Evolutionary conservation across 2,113 vertebrate species (phyloP), one percentile per base, ranked within the genome.

Genomic region (Sclerurus mexicanus): DNA sequence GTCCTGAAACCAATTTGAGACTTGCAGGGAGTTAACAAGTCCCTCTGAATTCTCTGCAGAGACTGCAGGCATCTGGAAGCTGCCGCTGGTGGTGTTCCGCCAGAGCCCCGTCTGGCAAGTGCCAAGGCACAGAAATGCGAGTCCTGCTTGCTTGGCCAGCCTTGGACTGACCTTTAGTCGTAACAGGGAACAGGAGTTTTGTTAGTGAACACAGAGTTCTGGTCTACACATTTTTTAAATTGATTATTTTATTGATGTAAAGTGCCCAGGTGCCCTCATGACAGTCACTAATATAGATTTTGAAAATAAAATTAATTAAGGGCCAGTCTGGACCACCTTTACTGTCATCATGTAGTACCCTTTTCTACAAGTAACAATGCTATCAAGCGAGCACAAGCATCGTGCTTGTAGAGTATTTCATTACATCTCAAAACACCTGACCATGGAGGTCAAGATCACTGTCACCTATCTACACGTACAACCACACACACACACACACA

Each of bases 291-390:
- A 95, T 81, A 95, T 90, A 88, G 95, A 96, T 96, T 96, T 92
- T 53, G 85, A 97, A 96, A 96, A 95, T 96, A 96, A 94, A 97
- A 96, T 96, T 97, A 96, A 96, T 95, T 95, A 96, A 93, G 92
- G 76, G 60, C 96, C 88, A 92, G 92, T 68, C 90, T 94, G 93
- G 95, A 93, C 93, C 95, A 96, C 95, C 93, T 96, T 95, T 88
- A 92, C 95, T 95, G 95, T 93, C 96, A 96, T 21, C 89, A 44
- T 1, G 40, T 56, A 90, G 93, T 68, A 94, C 90, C 93, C 95
- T 96, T 88, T 92, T 75, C 90, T 68, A 60, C 92, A 93, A 86
- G 92, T 60, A 95, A 96, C 95, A 94, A 94, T 77, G 87, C 93
- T 79, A 80, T 90, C 95, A 96, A 91, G 67, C 8, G 0, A 91